Percentiles rank a stretch among this genome's conserved stretches.
These are phyloP conservation scores for Watsonalla cultraria DNA, from an alignment of 2,888 invertebrate species.

Conservation along the genomic window DNA sequence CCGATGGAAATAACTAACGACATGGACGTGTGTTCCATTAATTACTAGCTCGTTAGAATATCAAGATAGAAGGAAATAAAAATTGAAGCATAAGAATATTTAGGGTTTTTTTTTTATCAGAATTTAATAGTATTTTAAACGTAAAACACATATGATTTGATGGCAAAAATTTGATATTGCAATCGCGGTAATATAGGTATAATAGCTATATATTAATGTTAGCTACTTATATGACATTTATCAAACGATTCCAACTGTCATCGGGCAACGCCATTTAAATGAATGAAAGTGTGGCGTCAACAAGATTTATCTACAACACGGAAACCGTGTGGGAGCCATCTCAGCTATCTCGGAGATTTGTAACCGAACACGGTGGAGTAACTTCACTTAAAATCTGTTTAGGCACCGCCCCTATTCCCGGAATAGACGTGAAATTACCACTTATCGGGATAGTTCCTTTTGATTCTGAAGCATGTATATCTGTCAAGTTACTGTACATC, in stretches of 20 bases:
- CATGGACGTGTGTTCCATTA: no score
- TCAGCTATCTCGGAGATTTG: conserved; percentile 39
- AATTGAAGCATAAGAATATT: no score
- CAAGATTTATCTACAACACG: conserved; percentile 42
- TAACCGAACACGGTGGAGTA: conserved; percentile 35
- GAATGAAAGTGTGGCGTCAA: conserved; percentile 35
- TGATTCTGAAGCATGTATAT: background rate
- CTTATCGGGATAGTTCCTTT: conserved; percentile 25
- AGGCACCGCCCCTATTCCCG: conserved; percentile 39
- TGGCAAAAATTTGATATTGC: no score
- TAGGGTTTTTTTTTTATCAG: no score
- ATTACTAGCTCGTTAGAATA: no score
- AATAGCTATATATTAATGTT: no score
- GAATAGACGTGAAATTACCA: conserved; percentile 24
- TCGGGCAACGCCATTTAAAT: conserved; percentile 27
- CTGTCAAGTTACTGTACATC: no score
- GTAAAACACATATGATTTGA: no score
- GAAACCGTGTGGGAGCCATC: conserved; percentile 27
- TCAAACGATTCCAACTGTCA: conserved; percentile 26
- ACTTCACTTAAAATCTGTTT: conserved; percentile 36
- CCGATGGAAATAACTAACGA: no score
- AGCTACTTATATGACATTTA: conserved; percentile 1
- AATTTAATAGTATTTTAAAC: no score
- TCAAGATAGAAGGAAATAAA: no score
- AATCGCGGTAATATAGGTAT: no score